A percentile compares a stretch with the other conserved stretches of the same genome.
Conservation (phyloP, 1,140 invertebrate species). For the Mercenaria mercenaria region DNA sequence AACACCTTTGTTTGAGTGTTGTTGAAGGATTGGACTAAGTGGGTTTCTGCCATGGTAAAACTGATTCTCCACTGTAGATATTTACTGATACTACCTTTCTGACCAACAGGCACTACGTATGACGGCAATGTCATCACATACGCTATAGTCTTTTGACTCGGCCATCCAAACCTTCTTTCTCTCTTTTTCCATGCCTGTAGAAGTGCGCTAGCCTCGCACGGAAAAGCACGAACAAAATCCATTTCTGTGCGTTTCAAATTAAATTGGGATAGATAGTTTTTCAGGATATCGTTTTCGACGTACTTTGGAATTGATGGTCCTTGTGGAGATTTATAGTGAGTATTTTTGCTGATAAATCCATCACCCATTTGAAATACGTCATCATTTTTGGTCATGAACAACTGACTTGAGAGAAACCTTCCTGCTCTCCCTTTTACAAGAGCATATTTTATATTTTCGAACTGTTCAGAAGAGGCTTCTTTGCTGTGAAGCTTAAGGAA, state of each 20-base stretch:
- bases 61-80: constrained; percentile 43
- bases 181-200: constrained; percentile 13
- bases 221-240: constrained; percentile 47
- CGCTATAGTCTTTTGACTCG: not conserved
- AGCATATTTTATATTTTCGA: not conserved
- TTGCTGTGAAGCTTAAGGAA: not conserved
- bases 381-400: constrained; percentile 16
- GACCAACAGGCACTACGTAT: constrained; percentile 22
- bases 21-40: constrained; percentile 3
- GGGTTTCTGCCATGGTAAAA: constrained; percentile 14
- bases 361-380: not conserved
- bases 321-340: not conserved
- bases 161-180: constrained; percentile 21
- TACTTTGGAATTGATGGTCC: constrained; percentile 13
- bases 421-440: not conserved
- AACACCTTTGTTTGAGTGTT: constrained; percentile 34
- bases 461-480: not conserved
- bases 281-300: not conserved
- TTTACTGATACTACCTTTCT: not conserved
- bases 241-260: not conserved
- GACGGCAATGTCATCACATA: not conserved
- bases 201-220: not conserved
- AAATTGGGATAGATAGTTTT: not conserved
- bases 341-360: not conserved
- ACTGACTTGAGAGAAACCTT: not conserved